A percentile compares a stretch with the other conserved stretches of the same genome.
Conservation (phyloP, 2,113 vertebrate species). For the Peromyscus leucopus region DNA sequence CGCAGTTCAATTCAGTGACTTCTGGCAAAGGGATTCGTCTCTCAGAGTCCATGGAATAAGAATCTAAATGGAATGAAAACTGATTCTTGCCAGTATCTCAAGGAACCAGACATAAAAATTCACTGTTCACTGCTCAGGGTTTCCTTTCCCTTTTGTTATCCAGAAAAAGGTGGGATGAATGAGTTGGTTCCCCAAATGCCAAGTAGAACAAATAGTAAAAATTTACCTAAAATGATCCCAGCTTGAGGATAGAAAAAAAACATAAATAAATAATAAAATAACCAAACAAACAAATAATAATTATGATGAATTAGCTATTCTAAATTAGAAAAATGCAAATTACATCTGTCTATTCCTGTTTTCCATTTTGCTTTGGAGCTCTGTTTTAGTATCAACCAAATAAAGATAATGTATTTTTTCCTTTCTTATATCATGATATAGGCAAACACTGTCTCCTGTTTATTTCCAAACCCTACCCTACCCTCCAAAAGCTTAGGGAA, state of each 20-base stretch:
- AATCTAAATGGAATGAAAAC: conserved; percentile 18
- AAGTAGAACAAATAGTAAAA: conserved; percentile 35
- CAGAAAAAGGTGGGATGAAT: neutral
- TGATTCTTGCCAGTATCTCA: neutral
- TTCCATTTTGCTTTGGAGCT: conserved; percentile 52
- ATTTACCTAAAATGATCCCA: conserved; percentile 29
- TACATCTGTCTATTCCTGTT: neutral
- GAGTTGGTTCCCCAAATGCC: conserved; percentile 6
- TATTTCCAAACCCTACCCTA: neutral
- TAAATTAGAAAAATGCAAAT: conserved; percentile 56
- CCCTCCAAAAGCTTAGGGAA: conserved; percentile 39
- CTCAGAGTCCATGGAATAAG: neutral
- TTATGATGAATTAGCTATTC: conserved; percentile 51
- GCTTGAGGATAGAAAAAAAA: neutral
- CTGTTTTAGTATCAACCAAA: conserved; percentile 37
- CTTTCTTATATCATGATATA: neutral
- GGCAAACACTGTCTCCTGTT: conserved; percentile 17
- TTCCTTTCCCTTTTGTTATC: conserved; percentile 36
- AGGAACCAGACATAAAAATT: conserved; percentile 33
- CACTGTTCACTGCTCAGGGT: neutral
- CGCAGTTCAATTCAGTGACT: neutral
- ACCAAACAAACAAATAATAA: neutral
- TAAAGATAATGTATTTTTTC: conserved; percentile 1
- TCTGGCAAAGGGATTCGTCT: conserved; percentile 11
- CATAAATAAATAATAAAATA: neutral